A percentile compares a stretch with the other conserved stretches of the same genome.
These are phyloP conservation scores for Phoeniculus purpureus DNA, from an alignment of 2,797 vertebrate genomes.

Conservation along the genomic window DNA sequence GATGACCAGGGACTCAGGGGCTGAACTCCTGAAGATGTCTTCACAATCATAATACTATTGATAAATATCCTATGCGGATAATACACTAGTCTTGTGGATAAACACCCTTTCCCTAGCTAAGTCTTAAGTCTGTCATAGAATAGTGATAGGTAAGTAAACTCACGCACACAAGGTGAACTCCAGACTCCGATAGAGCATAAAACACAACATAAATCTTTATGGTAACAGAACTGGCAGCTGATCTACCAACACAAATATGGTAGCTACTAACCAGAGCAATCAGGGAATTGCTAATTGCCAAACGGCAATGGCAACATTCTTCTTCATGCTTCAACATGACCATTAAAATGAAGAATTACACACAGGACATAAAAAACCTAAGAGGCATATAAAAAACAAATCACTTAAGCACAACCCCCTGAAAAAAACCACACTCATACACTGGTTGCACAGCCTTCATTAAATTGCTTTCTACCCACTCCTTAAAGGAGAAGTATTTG, in stretches of 20 bases:
- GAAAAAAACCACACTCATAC: slow-evolving; percentile 14
- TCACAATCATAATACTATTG: not conserved
- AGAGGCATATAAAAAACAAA: slow-evolving; percentile 50
- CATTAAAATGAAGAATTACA: slow-evolving; percentile 44
- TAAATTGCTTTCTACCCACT: slow-evolving; percentile 30
- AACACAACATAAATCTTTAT: slow-evolving; percentile 22
- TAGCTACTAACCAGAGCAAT: slow-evolving; percentile 30
- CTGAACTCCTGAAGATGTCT: not conserved
- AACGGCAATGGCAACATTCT: slow-evolving; percentile 34
- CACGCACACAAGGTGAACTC: not conserved
- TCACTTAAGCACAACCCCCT: slow-evolving; percentile 14
- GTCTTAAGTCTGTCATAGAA: not conserved
- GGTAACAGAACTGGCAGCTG: slow-evolving; percentile 46
- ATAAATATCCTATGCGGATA: not conserved
- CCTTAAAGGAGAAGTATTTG: slow-evolving; percentile 41
- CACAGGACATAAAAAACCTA: slow-evolving; percentile 26
- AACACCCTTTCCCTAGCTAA: not conserved
- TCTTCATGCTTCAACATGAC: not conserved
- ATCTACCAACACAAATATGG: slow-evolving; percentile 47
- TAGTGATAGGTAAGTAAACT: not conserved
- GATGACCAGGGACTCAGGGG: not conserved
- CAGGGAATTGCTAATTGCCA: slow-evolving; percentile 48
- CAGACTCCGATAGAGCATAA: not conserved
- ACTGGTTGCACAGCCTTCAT: not conserved
- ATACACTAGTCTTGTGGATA: not conserved